Base-by-base conservation (phyloP, 2,797 vertebrate genomes). In the Hirundo rustica region DNA sequence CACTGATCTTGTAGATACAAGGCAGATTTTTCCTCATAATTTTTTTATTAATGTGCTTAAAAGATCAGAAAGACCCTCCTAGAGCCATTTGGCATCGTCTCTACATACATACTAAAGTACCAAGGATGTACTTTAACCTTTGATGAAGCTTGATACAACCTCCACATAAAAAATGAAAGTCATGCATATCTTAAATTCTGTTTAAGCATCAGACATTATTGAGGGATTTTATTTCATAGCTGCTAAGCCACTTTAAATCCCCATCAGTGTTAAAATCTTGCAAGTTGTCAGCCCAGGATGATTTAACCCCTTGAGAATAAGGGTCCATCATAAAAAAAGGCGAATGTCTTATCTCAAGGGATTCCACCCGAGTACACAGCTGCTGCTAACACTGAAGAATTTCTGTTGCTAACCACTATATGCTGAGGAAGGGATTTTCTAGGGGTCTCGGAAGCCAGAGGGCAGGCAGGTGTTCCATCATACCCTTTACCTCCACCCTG, bases 191-290 rank as follows among this genome's bases (percentile, higher is more conserved):
- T 90, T 61, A 84, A 93, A 61, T 51, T 79, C 92, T 83, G 72
- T 94, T 91, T 85, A 96, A 95, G 88, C 91, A 82, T 93, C 88
- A 88, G 86, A 94, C 91, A 76, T 47, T 92, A 89, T 1, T 50
- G 68, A 85, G 91, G 91, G 70, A 79, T 94, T 96, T 95, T 86
- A 84, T 70, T 90, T 82, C 72, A 68, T 54, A 88, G 89, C 80
- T 89, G 83, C 77, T 79, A 93, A 95, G 67, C 91, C 88, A 90
- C 73, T 84, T 88, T 83, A 96, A 96, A 86, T 93, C 85, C 92
- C 85, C 85, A 53, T 80, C 82, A 81, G 22, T 32, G 85, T 48
- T 94, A 89, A 94, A 92, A 93, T 64, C 85, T 80, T 80, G 48
- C 77, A 86, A 88, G 76, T 78, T 78, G 71, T 71, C 88, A 93